Base-by-base conservation (phyloP, 2,797 vertebrate genomes). In the Sebastolobus alascanus region DNA sequence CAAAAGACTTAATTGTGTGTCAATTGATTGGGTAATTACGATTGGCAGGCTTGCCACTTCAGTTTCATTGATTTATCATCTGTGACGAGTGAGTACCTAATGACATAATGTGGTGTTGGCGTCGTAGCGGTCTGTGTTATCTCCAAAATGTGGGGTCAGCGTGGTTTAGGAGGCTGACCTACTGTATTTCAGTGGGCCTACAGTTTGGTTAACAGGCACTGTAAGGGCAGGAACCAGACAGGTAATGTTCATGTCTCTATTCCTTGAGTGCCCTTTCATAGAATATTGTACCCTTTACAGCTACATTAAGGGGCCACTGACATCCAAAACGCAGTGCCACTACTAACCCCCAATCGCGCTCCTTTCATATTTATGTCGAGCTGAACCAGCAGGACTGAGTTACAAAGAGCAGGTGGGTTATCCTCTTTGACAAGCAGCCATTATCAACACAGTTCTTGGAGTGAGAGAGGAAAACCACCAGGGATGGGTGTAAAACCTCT, bases 401-500 rank as follows among this genome's bases (percentile, higher is more conserved):
- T 83, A 83, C 79, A 88, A 87, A 90, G 88, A 89, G 89, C 91
- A 90, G 90, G 88, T 91, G 91, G 90, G 89, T 91, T 91, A 94
- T 94, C 92, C 87, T 85, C 88, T 87, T 80, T 88, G 94, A 93
- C 93, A 94, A 90, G 91, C 82, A 82, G 89, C 90, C 91, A 94
- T 94, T 94, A 95, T 95, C 93, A 94, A 89, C 91, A 86, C 87
- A 78, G 83, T 83, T 93, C 90, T 90, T 84, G 69, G 84, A 90
- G 87, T 43, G 82, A 88, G 87, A 85, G 82, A 89, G 83, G 82
- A 75, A 92, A 92, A 86, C 92, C 93, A 93, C 92, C 80, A 79
- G 94, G 94, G 92, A 95, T 85, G 85, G 89, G 87, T 91, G 90
- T 94, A 94, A 94, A 95, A 94, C 92, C 92, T 90, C 90, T 92